Conservation (phyloP, 2,113 vertebrate species). For the Saimiri boliviensis region DNA sequence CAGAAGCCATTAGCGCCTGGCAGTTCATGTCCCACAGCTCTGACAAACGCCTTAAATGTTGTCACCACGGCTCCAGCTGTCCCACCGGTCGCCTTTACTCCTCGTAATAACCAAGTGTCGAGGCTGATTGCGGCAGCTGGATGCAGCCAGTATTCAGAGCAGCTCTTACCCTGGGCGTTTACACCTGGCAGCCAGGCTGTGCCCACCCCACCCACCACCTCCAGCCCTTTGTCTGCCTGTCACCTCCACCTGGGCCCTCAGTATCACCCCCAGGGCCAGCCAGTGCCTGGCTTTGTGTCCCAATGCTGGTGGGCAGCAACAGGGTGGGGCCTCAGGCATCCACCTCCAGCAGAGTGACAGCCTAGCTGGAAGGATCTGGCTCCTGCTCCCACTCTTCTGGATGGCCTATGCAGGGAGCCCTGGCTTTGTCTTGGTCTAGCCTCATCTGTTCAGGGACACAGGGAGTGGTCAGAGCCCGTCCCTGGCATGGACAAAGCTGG, state of each 20-base stretch:
- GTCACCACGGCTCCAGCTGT: slow-evolving; percentile 86
- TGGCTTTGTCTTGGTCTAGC: background rate
- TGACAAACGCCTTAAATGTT: slow-evolving; percentile 83
- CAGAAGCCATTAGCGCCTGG: slow-evolving; percentile 82
- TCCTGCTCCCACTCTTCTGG: background rate
- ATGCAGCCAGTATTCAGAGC: slow-evolving; percentile 80
- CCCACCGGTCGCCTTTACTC: slow-evolving; percentile 84
- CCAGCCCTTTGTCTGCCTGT: slow-evolving; percentile 66
- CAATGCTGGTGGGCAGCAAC: background rate
- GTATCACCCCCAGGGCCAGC: background rate
- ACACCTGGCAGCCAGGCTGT: slow-evolving; percentile 48
- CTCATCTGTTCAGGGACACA: background rate
- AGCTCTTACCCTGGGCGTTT: slow-evolving; percentile 71
- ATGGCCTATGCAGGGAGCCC: background rate
- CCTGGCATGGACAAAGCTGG: background rate
- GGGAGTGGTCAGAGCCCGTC: background rate
- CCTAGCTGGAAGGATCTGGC: background rate
- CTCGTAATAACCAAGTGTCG: slow-evolving; percentile 83
- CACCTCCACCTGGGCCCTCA: background rate
- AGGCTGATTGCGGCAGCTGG: slow-evolving; percentile 84
- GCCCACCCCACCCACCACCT: slow-evolving; percentile 42
- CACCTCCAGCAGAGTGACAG: background rate
- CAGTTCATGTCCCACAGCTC: slow-evolving; percentile 79
- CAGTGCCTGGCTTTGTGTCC: background rate
- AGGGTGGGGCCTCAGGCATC: background rate